phyloP scores from a whole-genome alignment of 2,113 vertebrate genomes.

The Prunella fulvescens region DNA sequence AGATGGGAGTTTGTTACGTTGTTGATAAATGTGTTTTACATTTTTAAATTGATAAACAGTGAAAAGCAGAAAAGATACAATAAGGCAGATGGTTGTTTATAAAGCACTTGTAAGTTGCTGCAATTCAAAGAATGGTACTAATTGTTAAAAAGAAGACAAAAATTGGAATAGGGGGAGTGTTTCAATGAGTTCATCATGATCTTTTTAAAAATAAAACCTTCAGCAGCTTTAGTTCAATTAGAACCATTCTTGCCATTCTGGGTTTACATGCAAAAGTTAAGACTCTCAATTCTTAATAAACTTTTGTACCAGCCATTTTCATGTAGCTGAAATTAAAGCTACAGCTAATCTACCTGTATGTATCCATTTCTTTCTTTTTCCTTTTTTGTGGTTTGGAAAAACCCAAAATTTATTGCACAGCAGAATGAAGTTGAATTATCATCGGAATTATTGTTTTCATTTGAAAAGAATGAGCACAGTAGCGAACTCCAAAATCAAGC shows the following conservation, averaged over 20 bases:
- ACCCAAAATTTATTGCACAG: neutral
- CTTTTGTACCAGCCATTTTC: neutral
- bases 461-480: neutral
- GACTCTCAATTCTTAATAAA: neutral
- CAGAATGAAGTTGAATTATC: neutral
- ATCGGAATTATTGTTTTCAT: neutral
- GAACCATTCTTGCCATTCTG: slow-evolving; percentile 32
- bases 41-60: slow-evolving; percentile 85
- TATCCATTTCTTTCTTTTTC: neutral
- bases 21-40: slow-evolving; percentile 84
- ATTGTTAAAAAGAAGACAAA: slow-evolving; percentile 59
- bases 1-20: slow-evolving; percentile 88
- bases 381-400: neutral
- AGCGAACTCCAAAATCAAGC: neutral
- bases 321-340: neutral
- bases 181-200: slow-evolving; percentile 65
- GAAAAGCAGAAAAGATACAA: slow-evolving; percentile 85
- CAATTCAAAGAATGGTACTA: slow-evolving; percentile 64
- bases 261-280: slow-evolving; percentile 25
- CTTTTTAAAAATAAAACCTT: slow-evolving; percentile 65
- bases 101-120: slow-evolving; percentile 64
- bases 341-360: neutral
- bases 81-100: slow-evolving; percentile 85
- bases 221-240: slow-evolving; percentile 57
- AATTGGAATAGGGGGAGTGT: slow-evolving; percentile 55